Evolutionary conservation across 53 echinoderm and acorn worm species (phyloP), one percentile per base, ranked within the genome.

Genomic region (Holothuria leucospilota): DNA sequence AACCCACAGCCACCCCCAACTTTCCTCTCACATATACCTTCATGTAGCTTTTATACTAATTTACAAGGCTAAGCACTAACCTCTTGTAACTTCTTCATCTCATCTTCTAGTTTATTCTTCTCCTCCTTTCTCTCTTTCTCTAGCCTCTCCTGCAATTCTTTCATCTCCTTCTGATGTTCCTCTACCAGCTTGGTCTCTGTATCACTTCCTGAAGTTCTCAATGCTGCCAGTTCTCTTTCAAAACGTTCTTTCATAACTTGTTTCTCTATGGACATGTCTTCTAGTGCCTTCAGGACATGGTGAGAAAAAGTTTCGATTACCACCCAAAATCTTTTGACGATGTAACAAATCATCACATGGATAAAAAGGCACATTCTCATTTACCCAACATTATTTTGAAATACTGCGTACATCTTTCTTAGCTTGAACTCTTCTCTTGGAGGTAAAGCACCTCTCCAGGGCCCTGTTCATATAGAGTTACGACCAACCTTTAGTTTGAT

Each of bases 261-360:
- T 68, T 99, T 99, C 91, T 95, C 90, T 16, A 95, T 92, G 20
- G 99, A 94, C 18, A 99, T 85, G 59, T 95, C 95, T 69, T 99
- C 95, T 70, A 99, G 85, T 69, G 99, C 99, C 99, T 99, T 62
- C 40, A 69, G 52, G 51, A 51, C 29, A 24, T 64, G 63, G 39
- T 27, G 28, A 51, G 60, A 69, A 20, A 24, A 27, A 49, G 40
- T 27, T 52, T n/a, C 12, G 20, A 24, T 64, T 6, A 29, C 20
- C 20, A 20, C 9, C n/a, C 4, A 81, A 59, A 81, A 23, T 42
- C 10, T 7, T 12, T 62, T 16, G 16, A 25, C 4, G 14, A 49
- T 8, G 13, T 1, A 42, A 77, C 5, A 34, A 11, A 77, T 77
- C 29, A 77, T 34, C 29, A 38, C 40, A 20, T 77, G 51, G 25